Evolutionary conservation across 2,888 invertebrate species (phyloP).

Genomic region (Cyaniris semiargus): DNA sequence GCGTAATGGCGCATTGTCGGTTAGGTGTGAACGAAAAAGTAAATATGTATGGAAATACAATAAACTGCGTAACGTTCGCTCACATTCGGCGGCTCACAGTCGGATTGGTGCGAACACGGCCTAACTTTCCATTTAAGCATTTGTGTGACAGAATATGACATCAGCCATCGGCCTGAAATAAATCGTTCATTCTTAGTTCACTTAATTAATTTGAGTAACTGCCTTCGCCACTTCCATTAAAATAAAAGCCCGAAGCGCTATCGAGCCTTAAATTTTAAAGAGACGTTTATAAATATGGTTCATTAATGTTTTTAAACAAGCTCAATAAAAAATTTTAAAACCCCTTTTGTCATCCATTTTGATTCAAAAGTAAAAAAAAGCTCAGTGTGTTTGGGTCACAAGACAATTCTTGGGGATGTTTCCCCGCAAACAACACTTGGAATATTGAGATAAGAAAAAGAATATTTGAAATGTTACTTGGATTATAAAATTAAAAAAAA

Average conservation of each 20-base stretch:
- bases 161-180: slow-evolving; percentile 10
- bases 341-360: too few species aligned
- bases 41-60: too few species aligned
- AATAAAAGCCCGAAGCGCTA: slow-evolving; percentile 6
- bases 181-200: slow-evolving; percentile 17
- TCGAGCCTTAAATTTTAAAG: slow-evolving; percentile 16
- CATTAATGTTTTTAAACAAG: background rate
- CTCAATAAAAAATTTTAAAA: background rate
- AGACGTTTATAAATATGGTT: background rate
- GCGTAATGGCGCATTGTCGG: too few species aligned
- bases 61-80: too few species aligned
- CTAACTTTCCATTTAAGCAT: background rate
- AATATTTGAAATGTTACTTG: background rate
- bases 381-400: background rate
- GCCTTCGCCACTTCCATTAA: slow-evolving; percentile 22
- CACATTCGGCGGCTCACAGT: too few species aligned
- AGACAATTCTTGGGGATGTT: too few species aligned
- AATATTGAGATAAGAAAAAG: background rate
- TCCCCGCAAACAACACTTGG: background rate
- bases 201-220: slow-evolving; percentile 26
- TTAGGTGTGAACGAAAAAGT: too few species aligned
- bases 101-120: too few species aligned
- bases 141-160: slow-evolving; percentile 18
- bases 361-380: too few species aligned
- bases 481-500: background rate